These are phyloP conservation scores for Dione juno DNA, from an alignment of 2,888 invertebrate genomes.

Conservation along the genomic window DNA sequence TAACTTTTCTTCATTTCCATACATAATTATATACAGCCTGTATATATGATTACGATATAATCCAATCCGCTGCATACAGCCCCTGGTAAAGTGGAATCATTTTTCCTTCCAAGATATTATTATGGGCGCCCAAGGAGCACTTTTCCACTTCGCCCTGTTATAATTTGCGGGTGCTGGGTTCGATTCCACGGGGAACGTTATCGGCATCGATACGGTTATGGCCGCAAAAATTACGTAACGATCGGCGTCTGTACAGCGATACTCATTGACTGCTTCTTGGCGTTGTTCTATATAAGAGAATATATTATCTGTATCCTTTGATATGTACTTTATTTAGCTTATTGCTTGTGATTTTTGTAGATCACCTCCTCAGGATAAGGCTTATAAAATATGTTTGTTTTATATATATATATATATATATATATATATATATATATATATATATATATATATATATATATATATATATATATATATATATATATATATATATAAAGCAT, in stretches of 20 bases:
- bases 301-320: too few species aligned
- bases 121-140: constrained; percentile 75
- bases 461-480: too few species aligned
- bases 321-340: too few species aligned
- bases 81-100: constrained; percentile 46
- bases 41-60: constrained; percentile 18
- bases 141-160: constrained; percentile 69
- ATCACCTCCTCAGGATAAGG: too few species aligned
- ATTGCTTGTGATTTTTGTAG: too few species aligned
- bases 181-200: constrained; percentile 57
- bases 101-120: constrained; percentile 76
- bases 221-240: constrained; percentile 31
- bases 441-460: too few species aligned
- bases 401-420: too few species aligned
- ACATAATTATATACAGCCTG: neutral
- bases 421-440: too few species aligned
- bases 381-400: too few species aligned
- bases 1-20: neutral
- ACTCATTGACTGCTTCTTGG: neutral
- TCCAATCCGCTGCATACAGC: constrained; percentile 9
- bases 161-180: constrained; percentile 71
- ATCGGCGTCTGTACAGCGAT: constrained; percentile 21
- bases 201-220: constrained; percentile 40
- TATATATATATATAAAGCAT: too few species aligned
- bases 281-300: neutral